These are phyloP conservation scores for Rattus norvegicus DNA, from an alignment of 2,113 vertebrate species.

Conservation along the genomic window GRCr8 NC_086020.1:238352001-238352500, in stretches of 20 bases:
- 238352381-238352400: neutral
- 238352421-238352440: fast-evolving
- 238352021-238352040: conserved; percentile 45
- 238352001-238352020: conserved; percentile 32
- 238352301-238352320: neutral
- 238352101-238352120: conserved; percentile 29
- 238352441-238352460: neutral
- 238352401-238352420: too few relatives aligned
- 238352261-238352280: neutral
- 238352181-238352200: neutral
- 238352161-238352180: neutral
- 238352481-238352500: neutral
- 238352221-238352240: neutral
- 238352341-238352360: neutral
- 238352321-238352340: neutral
- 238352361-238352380: neutral
- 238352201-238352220: neutral
- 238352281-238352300: neutral
- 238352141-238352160: conserved; percentile 30
- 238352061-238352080: conserved; percentile 19
- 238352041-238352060: neutral
- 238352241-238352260: neutral
- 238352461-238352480: neutral
- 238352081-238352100: neutral
- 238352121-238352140: neutral